Percentiles rank a stretch among this genome's conserved stretches.
phyloP scores from a whole-genome alignment of 2,113 vertebrate species.

The Dipodomys merriami region DNA sequence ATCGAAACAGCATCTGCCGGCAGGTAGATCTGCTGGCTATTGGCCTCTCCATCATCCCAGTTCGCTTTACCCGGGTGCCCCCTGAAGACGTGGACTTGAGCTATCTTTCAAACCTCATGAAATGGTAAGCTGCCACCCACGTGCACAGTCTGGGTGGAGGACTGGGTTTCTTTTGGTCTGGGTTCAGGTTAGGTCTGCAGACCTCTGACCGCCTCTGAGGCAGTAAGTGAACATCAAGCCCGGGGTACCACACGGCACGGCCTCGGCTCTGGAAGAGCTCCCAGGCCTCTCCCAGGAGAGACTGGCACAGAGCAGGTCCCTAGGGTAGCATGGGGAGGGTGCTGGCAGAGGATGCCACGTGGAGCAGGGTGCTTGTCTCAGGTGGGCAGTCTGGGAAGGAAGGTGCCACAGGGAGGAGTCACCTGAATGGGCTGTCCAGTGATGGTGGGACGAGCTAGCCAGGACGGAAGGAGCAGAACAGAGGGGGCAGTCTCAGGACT shows the following conservation, averaged over 20 bases:
- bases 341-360: too few species aligned
- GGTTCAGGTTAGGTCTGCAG: not conserved
- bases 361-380: not conserved
- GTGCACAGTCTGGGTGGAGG: not conserved
- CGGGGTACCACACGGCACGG: not conserved
- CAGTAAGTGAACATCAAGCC: not conserved
- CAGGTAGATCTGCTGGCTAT: slow-evolving; percentile 92
- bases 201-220: not conserved
- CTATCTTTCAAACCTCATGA: slow-evolving; percentile 91
- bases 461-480: not conserved
- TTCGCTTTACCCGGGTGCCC: slow-evolving; percentile 84
- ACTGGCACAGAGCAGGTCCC: not conserved
- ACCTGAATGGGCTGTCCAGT: not conserved
- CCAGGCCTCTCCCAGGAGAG: not conserved
- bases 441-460: too few species aligned
- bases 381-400: not conserved
- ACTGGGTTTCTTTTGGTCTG: not conserved
- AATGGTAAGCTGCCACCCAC: slow-evolving; percentile 87
- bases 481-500: not conserved
- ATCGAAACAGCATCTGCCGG: slow-evolving; percentile 89
- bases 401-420: too few species aligned
- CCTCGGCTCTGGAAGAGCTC: not conserved
- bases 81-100: slow-evolving; percentile 84
- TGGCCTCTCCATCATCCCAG: slow-evolving; percentile 92
- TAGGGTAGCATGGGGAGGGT: not conserved